These are phyloP conservation scores for Idaea biselata DNA, from an alignment of 2,888 invertebrate species.

Conservation along the genomic window DNA sequence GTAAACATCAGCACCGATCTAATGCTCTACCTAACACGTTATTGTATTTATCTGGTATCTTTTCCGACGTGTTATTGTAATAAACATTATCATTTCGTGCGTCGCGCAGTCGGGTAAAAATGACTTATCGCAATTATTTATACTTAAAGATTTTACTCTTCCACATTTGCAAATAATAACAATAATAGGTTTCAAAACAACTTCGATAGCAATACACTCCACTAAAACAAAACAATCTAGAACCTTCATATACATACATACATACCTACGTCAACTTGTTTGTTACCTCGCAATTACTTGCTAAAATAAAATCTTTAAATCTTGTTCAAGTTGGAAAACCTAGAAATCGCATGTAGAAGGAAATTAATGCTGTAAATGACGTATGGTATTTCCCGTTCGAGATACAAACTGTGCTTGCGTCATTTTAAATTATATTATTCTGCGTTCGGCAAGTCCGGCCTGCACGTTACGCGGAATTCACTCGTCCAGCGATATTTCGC, in stretches of 20 bases:
- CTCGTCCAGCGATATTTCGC: slow-evolving; percentile 33
- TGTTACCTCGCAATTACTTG: neutral
- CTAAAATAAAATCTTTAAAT: neutral
- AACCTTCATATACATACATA: neutral
- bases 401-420: slow-evolving; percentile 34
- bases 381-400: slow-evolving; percentile 59
- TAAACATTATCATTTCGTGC: too few relatives aligned
- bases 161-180: neutral
- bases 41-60: neutral
- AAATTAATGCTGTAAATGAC: slow-evolving; percentile 36
- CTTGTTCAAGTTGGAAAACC: slow-evolving; percentile 4
- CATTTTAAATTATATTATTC: slow-evolving; percentile 42
- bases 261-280: neutral
- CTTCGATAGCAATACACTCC: slow-evolving; percentile 39
- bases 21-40: slow-evolving; percentile 14
- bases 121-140: neutral
- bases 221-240: slow-evolving; percentile 20
- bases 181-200: slow-evolving; percentile 37
- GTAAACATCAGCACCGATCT: slow-evolving; percentile 22
- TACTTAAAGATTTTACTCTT: neutral
- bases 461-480: slow-evolving; percentile 46
- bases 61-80: neutral
- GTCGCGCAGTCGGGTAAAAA: too few relatives aligned
- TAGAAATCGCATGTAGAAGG: neutral
- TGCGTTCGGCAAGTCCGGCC: slow-evolving; percentile 43